A percentile compares a stretch with the other conserved stretches of the same genome.
phyloP scores from a whole-genome alignment of 2,888 invertebrate genomes.

The Perizoma affinitatum region DNA sequence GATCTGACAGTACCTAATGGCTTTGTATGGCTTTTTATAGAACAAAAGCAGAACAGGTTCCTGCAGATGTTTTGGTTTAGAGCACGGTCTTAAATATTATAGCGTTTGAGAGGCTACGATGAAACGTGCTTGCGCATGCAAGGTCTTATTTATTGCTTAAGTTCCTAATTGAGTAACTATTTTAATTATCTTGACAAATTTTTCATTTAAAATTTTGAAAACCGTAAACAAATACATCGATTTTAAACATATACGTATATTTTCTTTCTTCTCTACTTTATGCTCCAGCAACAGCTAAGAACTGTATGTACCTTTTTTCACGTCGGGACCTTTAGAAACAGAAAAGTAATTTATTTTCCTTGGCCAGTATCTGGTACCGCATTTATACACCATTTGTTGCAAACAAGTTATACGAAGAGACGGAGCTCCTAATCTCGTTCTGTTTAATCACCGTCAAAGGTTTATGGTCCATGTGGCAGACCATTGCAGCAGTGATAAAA shows the following conservation, averaged over 20 bases:
- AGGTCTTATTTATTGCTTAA: not conserved
- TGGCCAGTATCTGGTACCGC: too few relatives aligned
- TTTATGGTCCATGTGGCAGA: constrained; percentile 41
- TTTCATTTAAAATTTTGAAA: too few relatives aligned
- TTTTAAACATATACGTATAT: too few relatives aligned
- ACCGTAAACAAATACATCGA: too few relatives aligned
- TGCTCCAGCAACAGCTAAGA: too few relatives aligned
- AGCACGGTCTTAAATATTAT: constrained; percentile 13
- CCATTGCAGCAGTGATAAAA: constrained; percentile 37
- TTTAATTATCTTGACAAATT: too few relatives aligned
- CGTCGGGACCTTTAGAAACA: not conserved
- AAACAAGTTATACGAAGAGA: constrained; percentile 6
- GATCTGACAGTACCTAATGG: too few relatives aligned
- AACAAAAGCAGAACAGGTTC: not conserved
- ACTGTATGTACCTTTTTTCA: too few relatives aligned
- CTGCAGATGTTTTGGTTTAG: constrained; percentile 18
- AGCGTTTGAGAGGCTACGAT: constrained; percentile 3
- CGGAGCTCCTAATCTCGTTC: constrained; percentile 28
- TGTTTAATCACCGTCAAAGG: constrained; percentile 36
- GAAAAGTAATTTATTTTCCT: constrained; percentile 11
- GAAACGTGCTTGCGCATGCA: constrained; percentile 19
- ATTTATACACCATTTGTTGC: too few relatives aligned
- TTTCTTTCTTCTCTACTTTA: too few relatives aligned
- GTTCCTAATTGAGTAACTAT: too few relatives aligned
- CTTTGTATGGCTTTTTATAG: too few relatives aligned